Evolutionary conservation across 2,113 vertebrate genomes (phyloP), one percentile per base, ranked within the genome.

Genomic region (Oreochromis aureus): DNA sequence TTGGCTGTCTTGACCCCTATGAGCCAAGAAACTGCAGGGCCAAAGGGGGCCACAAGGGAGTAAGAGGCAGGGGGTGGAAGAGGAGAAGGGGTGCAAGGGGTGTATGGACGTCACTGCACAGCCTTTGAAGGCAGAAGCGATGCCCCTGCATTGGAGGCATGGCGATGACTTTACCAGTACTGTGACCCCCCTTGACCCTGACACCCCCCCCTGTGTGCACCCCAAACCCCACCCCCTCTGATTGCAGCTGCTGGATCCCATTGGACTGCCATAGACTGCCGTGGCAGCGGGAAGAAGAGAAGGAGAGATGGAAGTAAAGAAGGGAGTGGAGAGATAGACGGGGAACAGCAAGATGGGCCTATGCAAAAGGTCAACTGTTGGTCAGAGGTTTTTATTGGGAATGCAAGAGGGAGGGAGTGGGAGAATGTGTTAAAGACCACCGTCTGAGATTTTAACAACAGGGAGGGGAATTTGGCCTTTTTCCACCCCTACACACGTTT

Each of bases 311-410:
- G 66, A 86, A 24, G 48, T 80, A 24, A 66, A 81, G 83, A 80
- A 84, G 89, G 69, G 87, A 18, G 55, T 80, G 18, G 48, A 87
- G 71, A 51, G 44, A 78, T 76, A 59, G 51, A 34, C 41, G 73
- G 59, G 61, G 86, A 58, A 86, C 81, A 36, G 83, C 39, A 10
- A 83, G 83, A 88, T 79, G 84, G 90, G 84, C 88, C 82, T 54
- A 54, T n/a, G 91, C 86, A 89, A 95, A 95, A 96, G 96, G 96
- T 97, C 96, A 97, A 91, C 95, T 90, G 95, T 93, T 97, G 96
- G 96, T 97, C 96, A 97, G 95, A 94, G 93, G 91, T 93, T 96
- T 97, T 97, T 96, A 96, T 96, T 96, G 96, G 96, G 90, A 94
- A 91, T 86, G 95, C 63, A 24, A 79, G 86, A 86, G 90, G 91